Evolutionary conservation across 2,797 vertebrate genomes (phyloP).

Genomic region (Cetoscarus ocellatus): DNA sequence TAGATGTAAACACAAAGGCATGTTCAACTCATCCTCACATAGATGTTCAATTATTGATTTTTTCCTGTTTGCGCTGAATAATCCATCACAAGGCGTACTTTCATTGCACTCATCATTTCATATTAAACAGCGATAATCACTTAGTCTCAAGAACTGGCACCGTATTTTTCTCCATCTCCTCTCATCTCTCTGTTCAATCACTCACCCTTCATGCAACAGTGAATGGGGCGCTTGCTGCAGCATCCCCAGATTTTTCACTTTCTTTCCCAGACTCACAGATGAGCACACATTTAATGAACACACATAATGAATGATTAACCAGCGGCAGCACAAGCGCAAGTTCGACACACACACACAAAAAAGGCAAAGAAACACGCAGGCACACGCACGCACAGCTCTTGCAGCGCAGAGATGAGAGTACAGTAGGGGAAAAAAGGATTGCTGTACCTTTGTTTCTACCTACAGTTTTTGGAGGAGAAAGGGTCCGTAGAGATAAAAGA

Average conservation of each 20-base stretch:
- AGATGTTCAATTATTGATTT: slow-evolving; percentile 32
- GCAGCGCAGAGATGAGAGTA: slow-evolving; percentile 25
- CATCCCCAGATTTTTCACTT: slow-evolving; percentile 29
- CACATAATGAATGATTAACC: slow-evolving; percentile 58
- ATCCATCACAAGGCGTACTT: slow-evolving; percentile 17
- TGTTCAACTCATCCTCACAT: not conserved
- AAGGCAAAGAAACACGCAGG: slow-evolving; percentile 8
- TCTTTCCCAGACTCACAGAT: slow-evolving; percentile 17
- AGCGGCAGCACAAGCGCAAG: slow-evolving; percentile 28
- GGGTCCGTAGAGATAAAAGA: slow-evolving; percentile 77
- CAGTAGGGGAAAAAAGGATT: slow-evolving; percentile 41
- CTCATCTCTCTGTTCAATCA: slow-evolving; percentile 30
- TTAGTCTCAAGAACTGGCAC: slow-evolving; percentile 8
- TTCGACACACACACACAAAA: slow-evolving; percentile 10
- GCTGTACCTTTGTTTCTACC: slow-evolving; percentile 99
- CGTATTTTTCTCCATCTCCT: slow-evolving; percentile 29
- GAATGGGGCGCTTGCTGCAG: slow-evolving; percentile 26
- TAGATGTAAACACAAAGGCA: slow-evolving; percentile 5
- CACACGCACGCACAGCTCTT: slow-evolving; percentile 5
- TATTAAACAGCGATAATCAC: slow-evolving; percentile 48
- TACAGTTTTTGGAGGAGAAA: slow-evolving; percentile 84
- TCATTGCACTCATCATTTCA: slow-evolving; percentile 24
- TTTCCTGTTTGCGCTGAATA: slow-evolving; percentile 35
- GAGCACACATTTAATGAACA: slow-evolving; percentile 54
- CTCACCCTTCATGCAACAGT: slow-evolving; percentile 37